Evolutionary conservation across 2,113 vertebrate genomes (phyloP).

Genomic region (Gnathonemus echidnorhynchus): DNA sequence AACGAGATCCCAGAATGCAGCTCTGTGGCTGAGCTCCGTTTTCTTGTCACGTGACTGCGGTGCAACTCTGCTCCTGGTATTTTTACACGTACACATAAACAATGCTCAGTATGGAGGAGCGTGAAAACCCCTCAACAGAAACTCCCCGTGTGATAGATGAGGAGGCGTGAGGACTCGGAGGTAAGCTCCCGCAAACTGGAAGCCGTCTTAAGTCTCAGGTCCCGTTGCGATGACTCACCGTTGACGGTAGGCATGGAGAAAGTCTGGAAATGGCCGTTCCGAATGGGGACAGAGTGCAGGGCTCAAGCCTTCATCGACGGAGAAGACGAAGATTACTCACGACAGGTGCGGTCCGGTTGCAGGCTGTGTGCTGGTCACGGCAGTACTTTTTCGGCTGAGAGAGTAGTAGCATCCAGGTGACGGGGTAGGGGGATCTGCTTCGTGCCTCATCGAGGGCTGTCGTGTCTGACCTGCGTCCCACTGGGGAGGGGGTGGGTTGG

Average conservation of each 20-base stretch:
- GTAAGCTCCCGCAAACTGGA: background rate
- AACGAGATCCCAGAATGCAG: background rate
- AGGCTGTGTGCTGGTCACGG: background rate
- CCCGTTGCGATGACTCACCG: background rate
- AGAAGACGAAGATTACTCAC: background rate
- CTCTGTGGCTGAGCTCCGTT: background rate
- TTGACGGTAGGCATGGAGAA: background rate
- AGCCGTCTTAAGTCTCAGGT: background rate
- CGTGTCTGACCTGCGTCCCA: background rate
- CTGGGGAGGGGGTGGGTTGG: background rate
- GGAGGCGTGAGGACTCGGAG: background rate
- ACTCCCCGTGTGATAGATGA: background rate
- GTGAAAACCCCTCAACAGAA: background rate
- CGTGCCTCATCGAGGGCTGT: background rate
- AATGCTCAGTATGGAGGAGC: background rate
- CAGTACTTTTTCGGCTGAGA: background rate
- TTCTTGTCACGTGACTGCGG: background rate
- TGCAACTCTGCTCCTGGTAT: background rate
- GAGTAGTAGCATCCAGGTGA: no score
- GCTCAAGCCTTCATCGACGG: background rate
- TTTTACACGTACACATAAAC: background rate
- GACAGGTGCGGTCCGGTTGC: background rate
- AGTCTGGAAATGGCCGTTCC: background rate
- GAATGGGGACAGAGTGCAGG: background rate
- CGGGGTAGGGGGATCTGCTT: no score